Evolutionary conservation across 2,888 invertebrate species (phyloP), one percentile per base, ranked within the genome.

Genomic region (Lottia scabra): DNA sequence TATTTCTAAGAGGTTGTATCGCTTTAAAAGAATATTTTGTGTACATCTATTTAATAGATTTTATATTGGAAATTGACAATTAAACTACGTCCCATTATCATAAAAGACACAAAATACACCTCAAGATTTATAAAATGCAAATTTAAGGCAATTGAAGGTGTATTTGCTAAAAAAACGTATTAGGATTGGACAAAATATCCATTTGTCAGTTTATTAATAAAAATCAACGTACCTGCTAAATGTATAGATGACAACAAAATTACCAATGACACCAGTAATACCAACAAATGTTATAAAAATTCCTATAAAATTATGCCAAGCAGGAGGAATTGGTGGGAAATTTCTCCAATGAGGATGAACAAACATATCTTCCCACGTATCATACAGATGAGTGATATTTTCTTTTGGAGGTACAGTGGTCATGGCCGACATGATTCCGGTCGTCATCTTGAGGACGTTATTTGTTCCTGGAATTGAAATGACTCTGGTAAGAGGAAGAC

Each of bases 201-300:
- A n/a, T n/a, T n/a, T n/a, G n/a, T n/a, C n/a, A n/a, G n/a, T 30
- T 30, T 30, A 30, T 30, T 30, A 30, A 30, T 38, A 38, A 38
- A 1, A 10, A 38, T 38, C 1, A 12, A 83, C 85, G 84, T 75
- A 87, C 87, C 78, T 81, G 65, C 79, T 78, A 71, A 87, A 87
- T 46, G 85, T 82, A 67, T 80, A 87, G 75, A 87, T 83, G 69
- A 87, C 87, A 2, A 86, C 75, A 13, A 83, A 74, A 75, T 87
- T 87, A 23, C 87, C 88, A 12, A 83, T 19, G 56, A 83, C 79
- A 6, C 87, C 87, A 10, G 82, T 79, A 43, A 88, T 77, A 26
- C 87, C 87, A 82, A 96, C 93, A 69, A 92, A 87, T 70, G 93
- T 93, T 88, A 96, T 95, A 76, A 81, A 85, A 63, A 87, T 75